Percentiles rank a stretch among this genome's conserved stretches.
These are phyloP conservation scores for Eupithecia vulgata DNA, from an alignment of 2,888 invertebrate genomes.

Conservation along the genomic window DNA sequence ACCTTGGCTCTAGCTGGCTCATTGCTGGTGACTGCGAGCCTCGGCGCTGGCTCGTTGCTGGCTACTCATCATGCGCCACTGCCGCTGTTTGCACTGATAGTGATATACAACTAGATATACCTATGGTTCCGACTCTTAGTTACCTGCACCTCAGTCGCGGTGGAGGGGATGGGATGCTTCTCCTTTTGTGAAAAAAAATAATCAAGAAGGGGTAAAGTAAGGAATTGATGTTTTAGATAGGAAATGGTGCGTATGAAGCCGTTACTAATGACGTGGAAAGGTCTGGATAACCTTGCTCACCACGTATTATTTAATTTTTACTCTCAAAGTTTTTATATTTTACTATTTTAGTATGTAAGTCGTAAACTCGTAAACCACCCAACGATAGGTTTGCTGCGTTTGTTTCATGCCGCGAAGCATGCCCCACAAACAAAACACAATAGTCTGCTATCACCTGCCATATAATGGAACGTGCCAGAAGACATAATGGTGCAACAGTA, in stretches of 20 bases:
- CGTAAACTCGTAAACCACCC: not conserved
- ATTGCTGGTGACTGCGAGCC: slow-evolving; percentile 82
- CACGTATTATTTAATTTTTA: not conserved
- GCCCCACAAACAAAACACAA: not conserved
- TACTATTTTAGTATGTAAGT: not conserved
- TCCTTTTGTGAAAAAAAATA: not conserved
- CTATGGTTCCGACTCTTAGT: no score
- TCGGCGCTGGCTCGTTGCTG: slow-evolving; percentile 85
- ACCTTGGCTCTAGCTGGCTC: slow-evolving; percentile 67
- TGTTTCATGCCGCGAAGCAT: not conserved
- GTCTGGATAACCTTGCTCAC: not conserved
- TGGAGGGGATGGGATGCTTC: no score
- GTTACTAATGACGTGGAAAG: not conserved
- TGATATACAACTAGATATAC: slow-evolving; percentile 75
- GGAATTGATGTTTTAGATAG: not conserved
- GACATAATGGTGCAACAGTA: not conserved
- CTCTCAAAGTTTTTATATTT: not conserved
- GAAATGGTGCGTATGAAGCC: not conserved
- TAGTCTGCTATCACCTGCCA: not conserved
- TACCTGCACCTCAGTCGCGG: no score
- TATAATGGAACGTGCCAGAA: not conserved
- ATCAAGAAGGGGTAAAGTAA: not conserved
- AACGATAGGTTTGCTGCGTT: not conserved
- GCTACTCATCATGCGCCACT: slow-evolving; percentile 86
- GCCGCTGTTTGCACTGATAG: slow-evolving; percentile 88